These are phyloP conservation scores for Phyllotis vaccarum DNA, from an alignment of 2,797 vertebrate species.

Conservation along the genomic window DNA sequence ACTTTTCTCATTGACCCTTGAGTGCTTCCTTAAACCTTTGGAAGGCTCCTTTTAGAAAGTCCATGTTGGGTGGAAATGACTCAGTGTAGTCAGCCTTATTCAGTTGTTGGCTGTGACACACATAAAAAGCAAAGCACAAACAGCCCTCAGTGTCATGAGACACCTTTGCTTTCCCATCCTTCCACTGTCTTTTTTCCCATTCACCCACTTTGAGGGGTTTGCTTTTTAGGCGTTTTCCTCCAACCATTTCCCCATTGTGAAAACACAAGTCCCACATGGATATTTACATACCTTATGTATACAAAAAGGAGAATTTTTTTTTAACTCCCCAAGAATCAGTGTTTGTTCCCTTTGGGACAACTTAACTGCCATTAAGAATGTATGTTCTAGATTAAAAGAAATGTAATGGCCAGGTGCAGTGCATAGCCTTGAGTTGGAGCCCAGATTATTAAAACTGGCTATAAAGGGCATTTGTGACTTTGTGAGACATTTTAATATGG, in stretches of 20 bases:
- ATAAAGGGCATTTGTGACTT: neutral
- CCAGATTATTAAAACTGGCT: neutral
- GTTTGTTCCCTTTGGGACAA: neutral
- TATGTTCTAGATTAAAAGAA: neutral
- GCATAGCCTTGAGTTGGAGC: neutral
- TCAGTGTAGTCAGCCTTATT: neutral
- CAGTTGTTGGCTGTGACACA: neutral
- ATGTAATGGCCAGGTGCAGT: neutral
- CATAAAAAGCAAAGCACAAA: neutral
- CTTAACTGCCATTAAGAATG: neutral
- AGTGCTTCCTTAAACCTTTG: neutral
- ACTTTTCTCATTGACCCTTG: neutral
- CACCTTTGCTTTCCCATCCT: constrained; percentile 9
- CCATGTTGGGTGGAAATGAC: neutral
- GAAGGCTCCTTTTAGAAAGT: neutral
- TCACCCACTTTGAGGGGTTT: neutral
- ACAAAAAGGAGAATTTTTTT: neutral
- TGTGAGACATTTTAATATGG: constrained; percentile 21
- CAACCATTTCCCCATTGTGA: neutral
- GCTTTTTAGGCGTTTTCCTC: neutral
- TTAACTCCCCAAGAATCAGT: neutral
- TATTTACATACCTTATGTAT: neutral
- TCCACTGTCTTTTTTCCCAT: neutral
- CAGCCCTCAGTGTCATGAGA: neutral
- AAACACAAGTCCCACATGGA: neutral